phyloP scores from a whole-genome alignment of 1,140 invertebrate species.

The Drosophila takahashii region DNA sequence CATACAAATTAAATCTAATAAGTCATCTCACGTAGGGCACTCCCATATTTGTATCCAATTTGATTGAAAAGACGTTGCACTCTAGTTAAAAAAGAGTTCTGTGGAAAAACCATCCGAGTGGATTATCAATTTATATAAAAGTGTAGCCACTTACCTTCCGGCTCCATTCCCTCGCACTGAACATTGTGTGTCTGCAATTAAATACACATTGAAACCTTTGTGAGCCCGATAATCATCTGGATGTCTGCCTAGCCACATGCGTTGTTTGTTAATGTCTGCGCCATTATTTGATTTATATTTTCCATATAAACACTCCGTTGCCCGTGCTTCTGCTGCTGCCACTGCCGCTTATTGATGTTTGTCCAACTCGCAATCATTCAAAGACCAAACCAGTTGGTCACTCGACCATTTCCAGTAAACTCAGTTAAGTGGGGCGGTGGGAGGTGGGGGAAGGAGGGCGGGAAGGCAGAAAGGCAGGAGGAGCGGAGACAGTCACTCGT shows the following conservation, averaged over 20 bases:
- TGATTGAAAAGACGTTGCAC: slow-evolving; percentile 5
- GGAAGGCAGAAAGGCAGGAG: neutral
- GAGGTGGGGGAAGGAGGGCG: neutral
- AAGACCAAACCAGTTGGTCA: slow-evolving; percentile 64
- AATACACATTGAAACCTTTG: slow-evolving; percentile 54
- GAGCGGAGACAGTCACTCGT: slow-evolving; percentile 51
- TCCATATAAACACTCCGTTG: slow-evolving; percentile 65
- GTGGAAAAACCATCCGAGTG: slow-evolving; percentile 1
- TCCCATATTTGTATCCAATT: neutral
- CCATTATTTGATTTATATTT: slow-evolving; percentile 69
- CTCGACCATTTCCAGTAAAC: slow-evolving; percentile 53
- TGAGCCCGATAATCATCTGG: slow-evolving; percentile 49
- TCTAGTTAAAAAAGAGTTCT: slow-evolving; percentile 18
- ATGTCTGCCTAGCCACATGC: slow-evolving; percentile 37
- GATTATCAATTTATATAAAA: neutral
- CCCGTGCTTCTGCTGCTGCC: slow-evolving; percentile 24
- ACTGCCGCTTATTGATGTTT: slow-evolving; percentile 51
- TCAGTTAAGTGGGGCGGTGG: slow-evolving; percentile 19
- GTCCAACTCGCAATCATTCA: slow-evolving; percentile 52
- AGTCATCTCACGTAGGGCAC: neutral
- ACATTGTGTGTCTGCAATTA: slow-evolving; percentile 40
- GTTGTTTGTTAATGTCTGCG: slow-evolving; percentile 68
- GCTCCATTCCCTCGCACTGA: neutral
- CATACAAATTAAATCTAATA: neutral
- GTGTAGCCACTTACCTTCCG: neutral